phyloP scores from a whole-genome alignment of 2,797 vertebrate species.

The Spinus pinus region DNA sequence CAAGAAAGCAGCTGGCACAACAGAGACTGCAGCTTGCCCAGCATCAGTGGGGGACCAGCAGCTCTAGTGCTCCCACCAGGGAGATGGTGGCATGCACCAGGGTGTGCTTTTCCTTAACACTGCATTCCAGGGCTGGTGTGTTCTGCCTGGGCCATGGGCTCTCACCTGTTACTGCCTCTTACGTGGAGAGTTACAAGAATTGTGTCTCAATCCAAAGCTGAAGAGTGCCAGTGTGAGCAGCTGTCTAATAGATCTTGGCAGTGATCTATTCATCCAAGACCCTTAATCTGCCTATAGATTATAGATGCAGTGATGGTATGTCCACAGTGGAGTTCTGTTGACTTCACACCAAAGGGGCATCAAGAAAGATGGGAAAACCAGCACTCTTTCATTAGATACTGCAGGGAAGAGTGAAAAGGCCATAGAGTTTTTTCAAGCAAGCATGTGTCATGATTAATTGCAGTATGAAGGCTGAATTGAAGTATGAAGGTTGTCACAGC shows the following conservation, averaged over 20 bases:
- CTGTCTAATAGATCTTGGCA: neutral
- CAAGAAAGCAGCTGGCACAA: neutral
- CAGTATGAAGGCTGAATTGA: neutral
- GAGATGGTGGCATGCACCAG: neutral
- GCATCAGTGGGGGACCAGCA: neutral
- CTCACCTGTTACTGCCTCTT: neutral
- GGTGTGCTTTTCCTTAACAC: neutral
- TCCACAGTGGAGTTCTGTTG: neutral
- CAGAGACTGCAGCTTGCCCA: neutral
- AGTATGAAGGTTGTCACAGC: neutral
- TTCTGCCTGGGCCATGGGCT: neutral
- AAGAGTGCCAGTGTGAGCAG: neutral
- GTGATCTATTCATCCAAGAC: neutral
- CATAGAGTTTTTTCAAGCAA: neutral
- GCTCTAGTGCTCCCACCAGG: neutral
- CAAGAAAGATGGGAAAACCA: neutral
- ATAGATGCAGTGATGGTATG: neutral
- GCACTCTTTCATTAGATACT: neutral
- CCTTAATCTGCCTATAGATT: neutral
- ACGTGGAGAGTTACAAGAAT: fast-evolving
- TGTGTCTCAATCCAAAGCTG: neutral
- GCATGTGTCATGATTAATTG: neutral
- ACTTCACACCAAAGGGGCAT: neutral
- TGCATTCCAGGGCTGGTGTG: neutral
- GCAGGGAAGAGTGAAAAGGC: neutral